A percentile compares a stretch with the other conserved stretches of the same genome.
Conservation (phyloP, 1,140 invertebrate genomes). For the Phymorhynchus buccinoides region DNA sequence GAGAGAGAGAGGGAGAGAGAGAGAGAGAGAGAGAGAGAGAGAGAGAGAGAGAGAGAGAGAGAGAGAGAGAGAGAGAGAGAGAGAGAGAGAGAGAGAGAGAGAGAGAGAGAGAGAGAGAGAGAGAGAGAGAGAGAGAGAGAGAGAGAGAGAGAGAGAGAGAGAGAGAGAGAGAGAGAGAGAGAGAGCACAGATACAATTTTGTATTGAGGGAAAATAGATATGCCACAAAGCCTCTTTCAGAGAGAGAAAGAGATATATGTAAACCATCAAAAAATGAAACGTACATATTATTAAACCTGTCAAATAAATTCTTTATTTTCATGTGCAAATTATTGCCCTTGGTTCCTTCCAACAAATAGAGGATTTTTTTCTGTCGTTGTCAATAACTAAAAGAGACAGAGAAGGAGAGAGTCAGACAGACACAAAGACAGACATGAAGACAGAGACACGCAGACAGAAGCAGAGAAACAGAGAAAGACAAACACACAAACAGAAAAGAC, state of each 20-base stretch:
- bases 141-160: too few relatives aligned
- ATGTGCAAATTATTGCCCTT: too few relatives aligned
- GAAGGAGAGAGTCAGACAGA: neutral
- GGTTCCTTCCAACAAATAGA: too few relatives aligned
- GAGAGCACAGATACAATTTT: too few relatives aligned
- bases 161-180: neutral
- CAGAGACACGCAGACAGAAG: neutral
- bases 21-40: neutral
- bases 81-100: neutral
- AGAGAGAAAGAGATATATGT: too few relatives aligned
- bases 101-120: neutral
- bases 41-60: neutral
- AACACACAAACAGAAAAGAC: neutral
- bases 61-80: neutral
- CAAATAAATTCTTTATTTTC: too few relatives aligned
- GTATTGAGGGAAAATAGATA: too few relatives aligned
- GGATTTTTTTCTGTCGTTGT: too few relatives aligned
- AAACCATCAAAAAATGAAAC: too few relatives aligned
- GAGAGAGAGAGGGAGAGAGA: neutral
- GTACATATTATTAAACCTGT: too few relatives aligned
- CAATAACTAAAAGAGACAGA: too few relatives aligned
- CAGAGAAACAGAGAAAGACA: neutral
- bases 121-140: neutral
- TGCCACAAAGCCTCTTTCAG: too few relatives aligned
- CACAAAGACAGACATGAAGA: neutral